Evolutionary conservation across 2,797 vertebrate species (phyloP), one percentile per base, ranked within the genome.

Genomic region (Rhabdomys pumilio): DNA sequence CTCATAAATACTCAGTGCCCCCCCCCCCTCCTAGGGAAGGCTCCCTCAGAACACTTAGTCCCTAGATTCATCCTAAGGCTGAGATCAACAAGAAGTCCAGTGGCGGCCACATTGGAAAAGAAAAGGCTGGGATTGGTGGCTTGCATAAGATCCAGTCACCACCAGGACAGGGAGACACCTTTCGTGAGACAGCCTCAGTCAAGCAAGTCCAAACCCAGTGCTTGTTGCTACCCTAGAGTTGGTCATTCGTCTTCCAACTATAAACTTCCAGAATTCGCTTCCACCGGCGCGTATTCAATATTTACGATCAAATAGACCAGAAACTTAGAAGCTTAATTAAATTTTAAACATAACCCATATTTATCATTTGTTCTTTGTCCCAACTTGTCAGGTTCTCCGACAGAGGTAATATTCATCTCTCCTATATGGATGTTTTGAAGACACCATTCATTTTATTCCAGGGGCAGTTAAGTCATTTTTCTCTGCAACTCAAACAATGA

Each of bases 291-390:
- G 31, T n/a, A 50, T 81, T 79, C 82, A 96, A 84, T 89, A 95
- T 91, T 94, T 96, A 69, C 38, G 61, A 7, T 53, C 4, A 57
- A 95, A 86, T 73, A 90, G 75, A 75, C 67, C 26, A 73, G 65
- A 92, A 87, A 88, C 13, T 44, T 5, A 92, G 57, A 81, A 67
- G 83, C 76, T 89, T 92, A 67, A 81, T 95, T 95, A 93, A 84
- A 90, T 82, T 95, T 94, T 93, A 91, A 96, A 94, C 67, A 98
- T 95, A 95, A 47, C 61, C 14, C 50, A 20, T 22, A 61, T 92
- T 93, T 93, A 96, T 59, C 81, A 94, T 69, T 77, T 92, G 73
- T 89, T 96, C 77, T 96, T 88, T 29, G 57, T 67, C 47, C 67
- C 59, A 50, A 69, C 53, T 87, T 93, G 90, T 84, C 89, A 90